phyloP scores from a whole-genome alignment of 1,140 invertebrate genomes.

The Drosophila trapezifrons region DNA sequence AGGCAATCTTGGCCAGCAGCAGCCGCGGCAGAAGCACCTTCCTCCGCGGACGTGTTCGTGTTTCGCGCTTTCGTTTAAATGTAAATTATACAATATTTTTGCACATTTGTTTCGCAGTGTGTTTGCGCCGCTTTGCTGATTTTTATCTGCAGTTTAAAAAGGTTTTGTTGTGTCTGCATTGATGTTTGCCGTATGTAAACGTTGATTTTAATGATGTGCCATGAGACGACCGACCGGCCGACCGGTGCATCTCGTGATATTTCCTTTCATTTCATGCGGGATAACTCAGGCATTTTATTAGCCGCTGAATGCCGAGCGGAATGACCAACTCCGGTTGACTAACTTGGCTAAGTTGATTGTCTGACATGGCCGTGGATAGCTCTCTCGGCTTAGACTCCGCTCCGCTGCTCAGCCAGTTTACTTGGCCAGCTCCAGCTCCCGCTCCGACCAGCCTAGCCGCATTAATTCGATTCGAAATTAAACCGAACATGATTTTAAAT shows the following conservation, averaged over 20 bases:
- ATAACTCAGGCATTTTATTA: conserved; percentile 83
- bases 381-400: conserved; percentile 52
- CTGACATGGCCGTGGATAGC: conserved; percentile 78
- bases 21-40: conserved; percentile 17
- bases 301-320: conserved; percentile 80
- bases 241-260: conserved; percentile 25
- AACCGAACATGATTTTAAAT: conserved; percentile 82
- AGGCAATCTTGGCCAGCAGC: conserved; percentile 55
- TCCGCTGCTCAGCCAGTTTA: conserved; percentile 59
- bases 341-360: conserved; percentile 82
- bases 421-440: conserved; percentile 34
- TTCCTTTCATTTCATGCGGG: conserved; percentile 56
- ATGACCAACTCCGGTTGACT: conserved; percentile 81
- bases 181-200: conserved; percentile 80
- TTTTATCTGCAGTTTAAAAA: conserved; percentile 80
- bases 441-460: conserved; percentile 14
- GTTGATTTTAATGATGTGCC: conserved; percentile 82
- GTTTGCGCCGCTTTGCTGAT: conserved; percentile 73
- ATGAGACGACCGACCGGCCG: conserved; percentile 33
- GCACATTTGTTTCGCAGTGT: conserved; percentile 72
- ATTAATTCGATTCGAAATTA: conserved; percentile 77
- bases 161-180: conserved; percentile 81
- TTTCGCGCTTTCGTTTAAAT: conserved; percentile 76
- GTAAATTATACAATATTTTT: conserved; percentile 78
- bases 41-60: conserved; percentile 60